Conservation (phyloP, 2,113 vertebrate species). For the Boulengeromyrus knoepffleri region DNA sequence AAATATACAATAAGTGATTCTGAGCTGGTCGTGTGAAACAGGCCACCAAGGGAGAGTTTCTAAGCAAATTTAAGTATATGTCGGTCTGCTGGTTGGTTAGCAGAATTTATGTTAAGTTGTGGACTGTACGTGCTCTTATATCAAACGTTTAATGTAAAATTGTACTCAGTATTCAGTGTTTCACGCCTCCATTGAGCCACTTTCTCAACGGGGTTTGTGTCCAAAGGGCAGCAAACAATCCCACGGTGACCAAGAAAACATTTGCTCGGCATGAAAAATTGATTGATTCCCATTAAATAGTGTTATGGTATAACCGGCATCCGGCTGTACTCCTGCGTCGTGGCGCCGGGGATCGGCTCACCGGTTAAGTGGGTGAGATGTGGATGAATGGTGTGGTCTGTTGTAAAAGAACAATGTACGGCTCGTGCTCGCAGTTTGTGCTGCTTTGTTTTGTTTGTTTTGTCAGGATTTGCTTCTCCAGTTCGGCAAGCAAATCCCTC, state of each 20-base stretch:
- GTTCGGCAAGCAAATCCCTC: neutral
- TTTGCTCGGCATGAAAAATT: neutral
- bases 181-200: neutral
- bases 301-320: neutral
- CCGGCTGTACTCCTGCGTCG: neutral
- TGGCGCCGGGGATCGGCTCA: neutral
- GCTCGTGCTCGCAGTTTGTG: neutral
- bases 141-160: neutral
- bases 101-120: neutral
- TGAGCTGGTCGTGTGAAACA: neutral
- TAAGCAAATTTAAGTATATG: neutral
- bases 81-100: too few species aligned
- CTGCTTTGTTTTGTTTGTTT: neutral
- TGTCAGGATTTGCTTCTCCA: neutral
- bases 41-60: neutral
- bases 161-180: neutral
- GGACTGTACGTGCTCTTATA: neutral
- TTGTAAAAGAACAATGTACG: neutral
- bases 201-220: neutral
- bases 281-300: neutral
- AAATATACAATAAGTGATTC: neutral
- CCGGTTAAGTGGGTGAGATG: neutral
- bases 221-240: neutral
- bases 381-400: neutral
- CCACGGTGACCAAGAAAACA: neutral